Evolutionary conservation across 2,888 invertebrate species (phyloP), one percentile per base, ranked within the genome.

Genomic region (Caradrina kadenii): DNA sequence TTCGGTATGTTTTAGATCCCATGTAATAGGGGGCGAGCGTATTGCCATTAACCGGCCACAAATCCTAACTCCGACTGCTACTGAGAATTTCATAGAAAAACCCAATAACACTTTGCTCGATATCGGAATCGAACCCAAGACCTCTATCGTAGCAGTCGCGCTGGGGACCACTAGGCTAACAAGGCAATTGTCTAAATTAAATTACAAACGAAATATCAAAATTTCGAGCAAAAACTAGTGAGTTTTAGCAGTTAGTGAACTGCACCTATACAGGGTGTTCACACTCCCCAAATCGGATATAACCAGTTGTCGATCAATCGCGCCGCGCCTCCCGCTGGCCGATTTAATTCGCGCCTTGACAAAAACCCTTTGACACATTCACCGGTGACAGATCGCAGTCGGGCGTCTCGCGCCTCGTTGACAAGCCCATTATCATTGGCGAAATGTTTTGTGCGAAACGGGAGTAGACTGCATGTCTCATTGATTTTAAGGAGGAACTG

Each of bases 301-400:
- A 91, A 91, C 92, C 88, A 87, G 92, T 90, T 89, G 79, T 69
- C 86, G 90, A 92, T 94, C 92, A 93, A 92, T 90, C 85, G 87
- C 86, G 84, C 83, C 86, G 50, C 86, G 86, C 91, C 94, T 89
- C 95, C 95, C 93, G 95, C 95, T 94, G 95, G 88, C 84, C 81
- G 93, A 86, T 93, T 95, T 94, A 95, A 95, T 95, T 94, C 93
- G 88, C 90, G 91, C 93, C 89, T 90, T 90, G 89, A 92, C 91
- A 91, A 89, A 91, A 94, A 93, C 95, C 95, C 95, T 96, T 96
- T 96, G 94, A 93, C 91, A 89, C 86, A 88, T 91, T 92, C 91
- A 92, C 85, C 82, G 83, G 86, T 94, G 95, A 95, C 95, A 94
- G 90, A 86, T 91, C 95, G 71, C 95, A 92, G 95, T 84, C 89